These are phyloP conservation scores for Chroicocephalus ridibundus DNA, from an alignment of 2,113 vertebrate genomes.

Conservation along the genomic window DNA sequence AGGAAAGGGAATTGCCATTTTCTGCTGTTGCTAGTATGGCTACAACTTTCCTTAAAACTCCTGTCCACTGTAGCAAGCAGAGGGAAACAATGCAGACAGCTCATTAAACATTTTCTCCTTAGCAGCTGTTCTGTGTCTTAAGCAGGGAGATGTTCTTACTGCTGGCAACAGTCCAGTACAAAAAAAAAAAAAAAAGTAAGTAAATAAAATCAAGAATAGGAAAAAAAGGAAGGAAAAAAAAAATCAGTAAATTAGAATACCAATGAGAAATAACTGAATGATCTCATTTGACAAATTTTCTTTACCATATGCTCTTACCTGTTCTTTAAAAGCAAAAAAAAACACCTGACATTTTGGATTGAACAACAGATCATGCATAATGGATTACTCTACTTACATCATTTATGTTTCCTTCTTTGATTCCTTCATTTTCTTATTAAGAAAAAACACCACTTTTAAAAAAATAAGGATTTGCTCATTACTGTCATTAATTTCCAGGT, in stretches of 20 bases:
- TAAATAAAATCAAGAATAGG: background rate
- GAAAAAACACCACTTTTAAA: fast-evolving
- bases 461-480: background rate
- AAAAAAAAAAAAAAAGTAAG: background rate
- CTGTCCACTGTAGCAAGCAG: background rate
- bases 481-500: background rate
- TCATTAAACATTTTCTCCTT: background rate
- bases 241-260: background rate
- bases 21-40: background rate
- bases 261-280: background rate
- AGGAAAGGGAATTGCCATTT: background rate
- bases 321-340: background rate
- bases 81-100: background rate
- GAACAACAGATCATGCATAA: background rate
- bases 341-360: background rate
- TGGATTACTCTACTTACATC: background rate
- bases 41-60: background rate
- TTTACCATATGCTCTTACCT: background rate
- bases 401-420: background rate
- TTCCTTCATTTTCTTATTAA: background rate
- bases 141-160: background rate
- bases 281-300: background rate
- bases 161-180: background rate
- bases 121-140: background rate
- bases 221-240: background rate